Percentiles rank a stretch among this genome's conserved stretches.
These are phyloP conservation scores for Sebastes variabilis DNA, from an alignment of 2,797 vertebrate genomes.

Conservation along the genomic window DNA sequence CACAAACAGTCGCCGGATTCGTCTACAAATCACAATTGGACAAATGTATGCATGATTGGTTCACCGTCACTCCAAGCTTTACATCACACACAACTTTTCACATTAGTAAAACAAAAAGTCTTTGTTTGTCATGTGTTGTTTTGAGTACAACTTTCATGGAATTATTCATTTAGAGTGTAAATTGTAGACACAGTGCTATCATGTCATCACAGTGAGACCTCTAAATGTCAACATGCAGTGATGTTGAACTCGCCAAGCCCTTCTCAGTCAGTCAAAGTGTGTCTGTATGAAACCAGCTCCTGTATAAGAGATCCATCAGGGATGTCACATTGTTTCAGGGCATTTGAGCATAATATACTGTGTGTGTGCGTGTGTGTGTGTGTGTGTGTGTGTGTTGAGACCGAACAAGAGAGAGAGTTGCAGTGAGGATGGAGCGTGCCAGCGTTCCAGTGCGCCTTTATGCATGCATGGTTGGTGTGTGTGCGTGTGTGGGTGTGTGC, in stretches of 20 bases:
- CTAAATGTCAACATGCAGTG: background rate
- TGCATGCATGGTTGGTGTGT: slow-evolving; percentile 55
- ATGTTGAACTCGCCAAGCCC: background rate
- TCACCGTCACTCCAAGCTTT: background rate
- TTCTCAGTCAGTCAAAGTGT: background rate
- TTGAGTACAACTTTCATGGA: background rate
- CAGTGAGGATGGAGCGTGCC: slow-evolving; percentile 23
- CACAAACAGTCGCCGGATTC: background rate
- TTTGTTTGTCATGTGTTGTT: background rate
- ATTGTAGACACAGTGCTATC: background rate
- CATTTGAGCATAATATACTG: slow-evolving; percentile 6
- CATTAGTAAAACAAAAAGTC: background rate
- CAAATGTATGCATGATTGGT: background rate
- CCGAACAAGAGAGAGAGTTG: slow-evolving; percentile 31
- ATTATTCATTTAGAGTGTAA: background rate
- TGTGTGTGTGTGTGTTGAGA: slow-evolving; percentile 15
- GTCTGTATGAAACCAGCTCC: slow-evolving; percentile 4
- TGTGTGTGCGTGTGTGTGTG: background rate
- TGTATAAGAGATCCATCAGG: slow-evolving; percentile 13
- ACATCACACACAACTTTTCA: background rate
- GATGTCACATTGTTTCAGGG: slow-evolving; percentile 36
- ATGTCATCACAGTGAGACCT: background rate
- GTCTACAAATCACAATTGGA: background rate
- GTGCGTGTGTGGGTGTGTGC: background rate
- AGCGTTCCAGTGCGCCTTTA: slow-evolving; percentile 32